phyloP scores from a whole-genome alignment of 30 jellyfish, hydroid and myxozoan genomes.

The Turritopsis dohrnii region DNA sequence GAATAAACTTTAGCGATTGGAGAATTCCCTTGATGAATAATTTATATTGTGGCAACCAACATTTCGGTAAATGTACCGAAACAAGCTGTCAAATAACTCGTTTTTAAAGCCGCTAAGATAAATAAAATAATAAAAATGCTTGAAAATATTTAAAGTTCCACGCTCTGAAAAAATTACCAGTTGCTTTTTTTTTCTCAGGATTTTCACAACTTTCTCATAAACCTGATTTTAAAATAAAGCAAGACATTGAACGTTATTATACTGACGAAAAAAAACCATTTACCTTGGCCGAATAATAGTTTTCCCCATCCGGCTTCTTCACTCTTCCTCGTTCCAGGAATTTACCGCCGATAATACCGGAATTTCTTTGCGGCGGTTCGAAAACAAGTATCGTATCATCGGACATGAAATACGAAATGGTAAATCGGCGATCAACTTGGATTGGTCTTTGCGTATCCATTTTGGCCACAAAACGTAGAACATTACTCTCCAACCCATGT shows the following conservation, averaged over 20 bases:
- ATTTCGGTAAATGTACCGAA: no score
- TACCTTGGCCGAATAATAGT: slow-evolving; percentile 82
- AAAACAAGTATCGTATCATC: slow-evolving; percentile 85
- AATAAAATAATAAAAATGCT: no score
- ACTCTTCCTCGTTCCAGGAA: slow-evolving; percentile 84
- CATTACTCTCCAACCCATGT: slow-evolving; percentile 90
- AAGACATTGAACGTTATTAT: not conserved
- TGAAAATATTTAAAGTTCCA: no score
- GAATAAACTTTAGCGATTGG: no score
- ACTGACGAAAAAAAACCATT: not conserved
- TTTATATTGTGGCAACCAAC: no score
- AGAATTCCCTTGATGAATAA: no score
- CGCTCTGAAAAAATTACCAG: no score
- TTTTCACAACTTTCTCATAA: no score
- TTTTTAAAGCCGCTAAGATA: no score
- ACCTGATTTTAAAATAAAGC: no score
- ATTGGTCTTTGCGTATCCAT: slow-evolving; percentile 83
- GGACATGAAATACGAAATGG: slow-evolving; percentile 81
- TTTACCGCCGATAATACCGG: slow-evolving; percentile 97
- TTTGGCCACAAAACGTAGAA: slow-evolving; percentile 81
- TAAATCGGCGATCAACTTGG: slow-evolving; percentile 82
- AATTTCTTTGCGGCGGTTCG: slow-evolving; percentile 95
- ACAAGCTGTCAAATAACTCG: no score
- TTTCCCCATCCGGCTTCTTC: slow-evolving; percentile 69
- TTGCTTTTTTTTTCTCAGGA: no score